Percentiles rank a stretch among this genome's conserved stretches.
Conservation (phyloP, 2,113 vertebrate genomes). For the Oryzias woworae region DNA sequence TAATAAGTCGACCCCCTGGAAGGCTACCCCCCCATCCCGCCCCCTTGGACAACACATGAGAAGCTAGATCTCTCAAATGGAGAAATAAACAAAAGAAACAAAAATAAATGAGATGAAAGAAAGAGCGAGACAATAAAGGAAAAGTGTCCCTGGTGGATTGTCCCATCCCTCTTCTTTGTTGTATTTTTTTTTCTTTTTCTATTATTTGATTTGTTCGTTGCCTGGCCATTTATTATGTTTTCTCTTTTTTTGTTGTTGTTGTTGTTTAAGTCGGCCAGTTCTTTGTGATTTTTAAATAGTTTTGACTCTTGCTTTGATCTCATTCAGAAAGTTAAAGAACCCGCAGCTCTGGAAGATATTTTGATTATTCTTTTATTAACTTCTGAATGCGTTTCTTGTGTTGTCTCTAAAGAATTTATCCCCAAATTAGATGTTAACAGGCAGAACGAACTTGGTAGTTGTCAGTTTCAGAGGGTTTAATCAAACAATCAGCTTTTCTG, state of each 20-base stretch:
- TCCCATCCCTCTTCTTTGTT: constrained; percentile 62
- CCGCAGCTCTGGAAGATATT: constrained; percentile 79
- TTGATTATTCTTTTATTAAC: constrained; percentile 77
- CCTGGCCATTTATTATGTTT: constrained; percentile 64
- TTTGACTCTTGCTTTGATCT: constrained; percentile 79
- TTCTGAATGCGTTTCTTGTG: constrained; percentile 57
- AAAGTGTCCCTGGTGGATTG: constrained; percentile 63
- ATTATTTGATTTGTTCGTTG: constrained; percentile 74
- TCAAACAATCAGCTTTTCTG: too few species aligned
- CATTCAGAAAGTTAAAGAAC: constrained; percentile 73
- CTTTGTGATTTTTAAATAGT: constrained; percentile 75
- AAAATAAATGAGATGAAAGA: constrained; percentile 71
- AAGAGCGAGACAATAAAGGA: constrained; percentile 61
- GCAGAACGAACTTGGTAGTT: constrained; percentile 35
- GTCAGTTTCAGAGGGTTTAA: constrained; percentile 3
- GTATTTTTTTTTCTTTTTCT: constrained; percentile 45
- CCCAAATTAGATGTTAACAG: constrained; percentile 43
- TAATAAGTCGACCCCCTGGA: constrained; percentile 61
- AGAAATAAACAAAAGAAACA: constrained; percentile 75
- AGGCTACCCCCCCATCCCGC: constrained; percentile 31
- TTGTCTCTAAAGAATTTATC: constrained; percentile 68
- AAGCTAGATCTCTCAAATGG: constrained; percentile 71
- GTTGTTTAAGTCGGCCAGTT: constrained; percentile 70
- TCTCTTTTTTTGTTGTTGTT: constrained; percentile 61
- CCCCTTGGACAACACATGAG: constrained; percentile 69